Evolutionary conservation across 2,888 invertebrate species (phyloP).

Genomic region (Drosophila maculinotata): DNA sequence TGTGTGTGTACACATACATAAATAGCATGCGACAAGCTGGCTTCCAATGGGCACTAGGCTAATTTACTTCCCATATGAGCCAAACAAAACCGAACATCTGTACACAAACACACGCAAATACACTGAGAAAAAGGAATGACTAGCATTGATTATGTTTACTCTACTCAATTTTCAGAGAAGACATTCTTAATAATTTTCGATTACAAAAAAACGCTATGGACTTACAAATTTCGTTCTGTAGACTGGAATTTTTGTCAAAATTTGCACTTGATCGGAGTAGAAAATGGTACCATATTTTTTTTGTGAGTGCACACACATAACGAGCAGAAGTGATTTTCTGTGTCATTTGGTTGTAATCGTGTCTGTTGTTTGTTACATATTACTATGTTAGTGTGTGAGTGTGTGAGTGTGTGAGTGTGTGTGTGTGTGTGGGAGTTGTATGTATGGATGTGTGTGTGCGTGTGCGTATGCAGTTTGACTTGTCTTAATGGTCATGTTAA

Average conservation of each 20-base stretch:
- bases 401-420: conserved; percentile 21
- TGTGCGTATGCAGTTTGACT: conserved; percentile 71
- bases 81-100: conserved; percentile 51
- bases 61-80: conserved; percentile 75
- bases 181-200: too few relatives aligned
- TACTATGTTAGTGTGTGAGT: conserved; percentile 66
- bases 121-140: conserved; percentile 10
- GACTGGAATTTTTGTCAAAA: too few relatives aligned
- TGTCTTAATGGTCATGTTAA: conserved; percentile 83
- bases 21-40: conserved; percentile 59
- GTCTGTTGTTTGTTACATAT: conserved; percentile 83
- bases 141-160: too few relatives aligned
- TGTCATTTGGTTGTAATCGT: conserved; percentile 82
- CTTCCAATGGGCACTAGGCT: conserved; percentile 59
- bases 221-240: too few relatives aligned
- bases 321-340: conserved; percentile 77
- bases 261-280: too few relatives aligned
- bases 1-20: conserved; percentile 33
- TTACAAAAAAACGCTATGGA: neutral
- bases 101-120: conserved; percentile 12
- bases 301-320: conserved; percentile 32
- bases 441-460: conserved; percentile 29
- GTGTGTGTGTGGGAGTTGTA: conserved; percentile 18
- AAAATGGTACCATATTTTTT: neutral
- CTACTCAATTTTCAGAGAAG: too few relatives aligned